Evolutionary conservation across 2,888 invertebrate species (phyloP), one percentile per base, ranked within the genome.

Genomic region (Iselma pallidipennis): DNA sequence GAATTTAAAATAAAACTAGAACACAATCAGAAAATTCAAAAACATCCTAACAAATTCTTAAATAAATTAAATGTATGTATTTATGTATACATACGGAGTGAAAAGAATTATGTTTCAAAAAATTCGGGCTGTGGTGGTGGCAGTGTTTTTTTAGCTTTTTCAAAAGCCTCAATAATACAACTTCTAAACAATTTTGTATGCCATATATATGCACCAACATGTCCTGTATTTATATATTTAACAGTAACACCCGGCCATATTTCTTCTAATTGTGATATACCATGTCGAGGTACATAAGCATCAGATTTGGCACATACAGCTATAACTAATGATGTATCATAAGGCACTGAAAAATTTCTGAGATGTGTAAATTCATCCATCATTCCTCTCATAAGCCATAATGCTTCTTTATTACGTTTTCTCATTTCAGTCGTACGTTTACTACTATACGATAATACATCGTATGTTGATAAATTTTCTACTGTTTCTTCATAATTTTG

Each of bases 361-460:
- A 99, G 84, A 83, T 98, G 97, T 0, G 98, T 99, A 79, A 96
- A 98, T 81, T 98, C 97, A 78, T 99, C 98, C 98, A 99, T 98
- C 70, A 98, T 90, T 0, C 97, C 96, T 52, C 94, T 85, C 98
- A 98, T 98, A 78, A 98, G 97, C 82, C 94, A 92, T 57, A 94
- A 73, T 0, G 94, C 92, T 81, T 95, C 93, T 71, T 88, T 86
- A 78, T 91, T 89, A 68, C 89, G 86, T 86, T 88, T 89, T 70
- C 90, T 90, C 57, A 86, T 87, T 76, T 87, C 86, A 19, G 63
- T 55, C 12, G 67, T 58, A 42, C 61, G 67, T 58, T 68, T 67
- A 53, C 66, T 71, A 14, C 49, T 63, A 37, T 64, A 65, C 12
- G 66, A 62, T n/a, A 64, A 65, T 10, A 63, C 28, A 48, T 68